phyloP scores from a whole-genome alignment of 1,140 invertebrate species.

The Hycleus phaleratus region DNA sequence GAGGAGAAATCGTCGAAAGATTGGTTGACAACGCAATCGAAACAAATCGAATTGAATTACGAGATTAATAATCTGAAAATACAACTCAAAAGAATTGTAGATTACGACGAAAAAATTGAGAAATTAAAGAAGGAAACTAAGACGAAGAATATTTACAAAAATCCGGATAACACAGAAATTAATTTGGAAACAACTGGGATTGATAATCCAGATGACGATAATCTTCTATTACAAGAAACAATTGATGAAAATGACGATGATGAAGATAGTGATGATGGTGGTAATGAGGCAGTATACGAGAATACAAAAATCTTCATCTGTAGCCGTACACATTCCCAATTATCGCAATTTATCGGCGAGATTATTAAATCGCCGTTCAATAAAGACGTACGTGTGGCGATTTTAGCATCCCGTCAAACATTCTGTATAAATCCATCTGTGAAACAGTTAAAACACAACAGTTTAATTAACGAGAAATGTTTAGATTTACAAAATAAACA shows the following conservation, averaged over 20 bases:
- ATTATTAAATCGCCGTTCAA: conserved; percentile 76
- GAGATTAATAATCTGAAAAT: conserved; percentile 46
- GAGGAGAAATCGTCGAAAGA: conserved; percentile 44
- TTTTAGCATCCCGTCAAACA: conserved; percentile 86
- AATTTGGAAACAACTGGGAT: conserved; percentile 28
- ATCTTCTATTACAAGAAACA: conserved; percentile 37
- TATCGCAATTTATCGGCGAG: conserved; percentile 90
- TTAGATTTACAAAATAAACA: conserved; percentile 77
- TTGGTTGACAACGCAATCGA: conserved; percentile 62
- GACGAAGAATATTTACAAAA: conserved; percentile 38
- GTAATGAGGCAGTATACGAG: conserved; percentile 29
- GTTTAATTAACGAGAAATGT: conserved; percentile 91
- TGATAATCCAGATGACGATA: conserved; percentile 41
- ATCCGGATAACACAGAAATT: conserved; percentile 14
- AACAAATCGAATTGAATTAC: conserved; percentile 50
- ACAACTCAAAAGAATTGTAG: conserved; percentile 49
- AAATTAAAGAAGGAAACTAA: conserved; percentile 29
- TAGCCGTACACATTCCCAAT: conserved; percentile 93
- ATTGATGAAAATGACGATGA: conserved; percentile 39
- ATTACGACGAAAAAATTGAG: conserved; percentile 48
- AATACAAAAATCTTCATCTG: conserved; percentile 77
- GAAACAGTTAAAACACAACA: conserved; percentile 62
- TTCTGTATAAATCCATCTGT: conserved; percentile 87
- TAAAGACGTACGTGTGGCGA: conserved; percentile 63
- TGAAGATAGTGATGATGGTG: conserved; percentile 46